A percentile compares a stretch with the other conserved stretches of the same genome.
Evolutionary conservation across 2,888 invertebrate species (phyloP).

Genomic region (Hanleya hanleyi): DNA sequence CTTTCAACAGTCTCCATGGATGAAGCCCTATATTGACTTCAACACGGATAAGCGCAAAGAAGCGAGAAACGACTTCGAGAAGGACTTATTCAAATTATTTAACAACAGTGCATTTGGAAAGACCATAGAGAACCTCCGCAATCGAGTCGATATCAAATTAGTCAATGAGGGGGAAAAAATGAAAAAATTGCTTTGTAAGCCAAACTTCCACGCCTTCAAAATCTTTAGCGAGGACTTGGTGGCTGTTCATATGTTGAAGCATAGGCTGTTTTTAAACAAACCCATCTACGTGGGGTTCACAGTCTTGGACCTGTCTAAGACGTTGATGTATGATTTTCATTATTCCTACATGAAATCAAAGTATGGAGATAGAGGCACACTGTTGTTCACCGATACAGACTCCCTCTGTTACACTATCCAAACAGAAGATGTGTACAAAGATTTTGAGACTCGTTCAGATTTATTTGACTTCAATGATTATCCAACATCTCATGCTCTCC

Average conservation of each 20-base stretch:
- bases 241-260: neutral
- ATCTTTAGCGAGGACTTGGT: neutral
- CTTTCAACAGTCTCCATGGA: neutral
- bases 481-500: slow-evolving; percentile 34
- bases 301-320: neutral
- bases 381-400: neutral
- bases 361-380: neutral
- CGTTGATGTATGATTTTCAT: neutral
- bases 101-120: neutral
- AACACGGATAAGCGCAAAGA: neutral
- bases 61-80: neutral
- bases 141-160: neutral
- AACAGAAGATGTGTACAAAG: neutral
- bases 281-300: neutral
- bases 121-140: neutral
- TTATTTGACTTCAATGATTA: neutral
- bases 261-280: neutral
- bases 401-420: neutral
- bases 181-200: neutral
- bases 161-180: neutral
- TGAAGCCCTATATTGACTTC: neutral
- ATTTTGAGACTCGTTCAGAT: neutral
- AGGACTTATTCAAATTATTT: neutral
- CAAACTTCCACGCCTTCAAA: neutral
- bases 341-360: neutral